A percentile compares a stretch with the other conserved stretches of the same genome.
Evolutionary conservation across 2,797 vertebrate genomes (phyloP).

Genomic region (Hydrolagus colliei): DNA sequence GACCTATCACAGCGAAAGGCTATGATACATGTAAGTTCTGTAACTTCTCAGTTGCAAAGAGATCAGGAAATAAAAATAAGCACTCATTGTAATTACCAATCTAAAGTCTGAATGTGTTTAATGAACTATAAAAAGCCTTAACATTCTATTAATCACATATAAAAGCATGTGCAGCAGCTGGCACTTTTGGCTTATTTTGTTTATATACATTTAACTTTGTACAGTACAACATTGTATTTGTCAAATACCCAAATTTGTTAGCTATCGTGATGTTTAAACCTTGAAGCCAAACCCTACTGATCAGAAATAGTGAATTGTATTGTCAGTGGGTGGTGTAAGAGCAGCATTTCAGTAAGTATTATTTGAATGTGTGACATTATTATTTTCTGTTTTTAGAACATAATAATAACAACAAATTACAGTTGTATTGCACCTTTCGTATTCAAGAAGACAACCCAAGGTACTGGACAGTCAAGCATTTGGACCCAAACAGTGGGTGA

Average conservation of each 20-base stretch:
- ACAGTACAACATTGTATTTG: neutral
- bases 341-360: no score
- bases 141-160: neutral
- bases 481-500: no score
- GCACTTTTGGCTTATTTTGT: neutral
- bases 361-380: no score
- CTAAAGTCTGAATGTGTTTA: neutral
- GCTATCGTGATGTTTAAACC: neutral
- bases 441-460: no score
- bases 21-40: neutral
- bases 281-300: neutral
- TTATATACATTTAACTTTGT: neutral
- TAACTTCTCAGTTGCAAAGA: neutral
- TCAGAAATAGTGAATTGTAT: neutral
- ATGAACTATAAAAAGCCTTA: constrained; percentile 8
- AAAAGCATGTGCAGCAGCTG: neutral
- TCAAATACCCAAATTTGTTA: neutral
- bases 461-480: no score
- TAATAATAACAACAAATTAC: no score
- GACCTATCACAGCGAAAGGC: neutral
- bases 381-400: no score
- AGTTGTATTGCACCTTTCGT: no score
- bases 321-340: no score
- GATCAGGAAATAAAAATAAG: neutral
- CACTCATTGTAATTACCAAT: neutral